Evolutionary conservation across 2,888 invertebrate genomes (phyloP), one percentile per base, ranked within the genome.

Genomic region (Halictus ligatus): DNA sequence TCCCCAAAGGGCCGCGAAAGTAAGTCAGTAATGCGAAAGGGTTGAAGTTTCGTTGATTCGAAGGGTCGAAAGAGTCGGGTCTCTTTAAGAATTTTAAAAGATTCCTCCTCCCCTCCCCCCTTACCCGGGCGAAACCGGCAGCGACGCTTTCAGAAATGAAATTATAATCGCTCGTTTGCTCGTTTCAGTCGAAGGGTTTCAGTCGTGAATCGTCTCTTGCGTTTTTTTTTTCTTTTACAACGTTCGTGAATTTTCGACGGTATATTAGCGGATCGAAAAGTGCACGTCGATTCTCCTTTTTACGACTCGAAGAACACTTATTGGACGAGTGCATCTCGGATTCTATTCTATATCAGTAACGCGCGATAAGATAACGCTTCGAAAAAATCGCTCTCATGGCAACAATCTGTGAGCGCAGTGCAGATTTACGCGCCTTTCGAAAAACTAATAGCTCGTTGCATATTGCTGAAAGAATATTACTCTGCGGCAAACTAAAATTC

Each of bases 341-440:
- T 84, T 84, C 92, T 92, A 92, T 91, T 92, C 91, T 92, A 90
- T 93, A 93, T 93, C 93, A 92, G 92, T 90, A 90, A 90, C 91
- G 87, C 77, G 85, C 80, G 93, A 93, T 93, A 93, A 93, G 93
- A 93, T 93, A 93, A 91, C 89, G 82, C 75, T 73, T 60, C 88
- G 89, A 91, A 93, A 93, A 92, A 88, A 91, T 89, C 91, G 92
- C 92, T 93, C 94, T 92, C 95, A 94, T 94, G 94, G 94, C 92
- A 95, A 95, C 94, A 94, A 95, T 93, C 94, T 94, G 91, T 93
- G 94, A 91, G 93, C 93, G 89, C 85, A 81, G 76, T 79, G 90
- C 80, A 89, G 92, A 92, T 93, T 93, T 92, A 89, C 91, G 87
- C 88, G 88, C 15, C 74, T 88, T 84, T 82, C 71, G 90, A 89